Percentiles rank a stretch among this genome's conserved stretches.
These are phyloP conservation scores for Malaclemys terrapin DNA, from an alignment of 2,113 vertebrate genomes.

Conservation along the genomic window DNA sequence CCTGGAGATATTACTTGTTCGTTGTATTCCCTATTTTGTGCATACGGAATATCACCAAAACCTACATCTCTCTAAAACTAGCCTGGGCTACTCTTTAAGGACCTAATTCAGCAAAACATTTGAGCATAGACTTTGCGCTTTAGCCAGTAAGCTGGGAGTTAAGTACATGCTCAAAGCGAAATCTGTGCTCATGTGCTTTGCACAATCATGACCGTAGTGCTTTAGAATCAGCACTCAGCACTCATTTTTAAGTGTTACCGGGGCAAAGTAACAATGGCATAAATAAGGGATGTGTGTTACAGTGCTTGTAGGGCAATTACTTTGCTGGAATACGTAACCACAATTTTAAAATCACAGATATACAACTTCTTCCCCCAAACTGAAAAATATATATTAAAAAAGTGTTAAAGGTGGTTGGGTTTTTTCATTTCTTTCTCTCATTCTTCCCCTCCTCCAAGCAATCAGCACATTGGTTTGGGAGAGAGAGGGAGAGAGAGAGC, in stretches of 20 bases:
- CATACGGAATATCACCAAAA: background rate
- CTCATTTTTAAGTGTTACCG: background rate
- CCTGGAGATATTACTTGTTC: background rate
- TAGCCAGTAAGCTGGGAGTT: rapidly evolving
- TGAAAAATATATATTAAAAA: background rate
- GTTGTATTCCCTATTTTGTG: background rate
- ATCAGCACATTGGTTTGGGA: background rate
- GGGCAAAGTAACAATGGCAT: background rate
- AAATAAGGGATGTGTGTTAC: background rate
- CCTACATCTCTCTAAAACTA: rapidly evolving
- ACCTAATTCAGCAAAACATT: rapidly evolving
- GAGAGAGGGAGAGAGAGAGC: background rate
- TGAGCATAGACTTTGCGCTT: rapidly evolving
- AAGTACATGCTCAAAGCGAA: rapidly evolving
- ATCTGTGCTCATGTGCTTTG: rapidly evolving
- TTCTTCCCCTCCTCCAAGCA: background rate
- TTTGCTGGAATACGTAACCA: background rate
- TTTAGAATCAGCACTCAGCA: background rate
- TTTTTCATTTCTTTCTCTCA: background rate
- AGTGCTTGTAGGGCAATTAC: background rate
- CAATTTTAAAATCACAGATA: background rate
- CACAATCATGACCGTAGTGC: rapidly evolving
- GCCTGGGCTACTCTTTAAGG: background rate
- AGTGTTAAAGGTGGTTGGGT: rapidly evolving
- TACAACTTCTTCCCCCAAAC: background rate